phyloP scores from a whole-genome alignment of 1,140 invertebrate species.

The Eriosoma lanigerum region DNA sequence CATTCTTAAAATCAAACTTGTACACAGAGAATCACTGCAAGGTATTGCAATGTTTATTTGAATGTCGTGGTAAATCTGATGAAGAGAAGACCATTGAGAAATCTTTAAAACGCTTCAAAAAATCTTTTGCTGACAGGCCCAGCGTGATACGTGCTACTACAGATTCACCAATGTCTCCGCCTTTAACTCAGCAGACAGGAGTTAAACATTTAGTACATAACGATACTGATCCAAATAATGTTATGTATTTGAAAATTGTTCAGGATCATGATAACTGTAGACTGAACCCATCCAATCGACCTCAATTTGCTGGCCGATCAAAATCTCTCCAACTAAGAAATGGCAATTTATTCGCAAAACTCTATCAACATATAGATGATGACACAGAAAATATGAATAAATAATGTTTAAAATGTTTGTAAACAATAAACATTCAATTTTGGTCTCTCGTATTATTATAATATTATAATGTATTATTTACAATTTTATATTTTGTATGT shows the following conservation, averaged over 20 bases:
- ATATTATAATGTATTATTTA: too few species aligned
- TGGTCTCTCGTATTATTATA: not conserved
- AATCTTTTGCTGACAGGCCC: conserved; percentile 63
- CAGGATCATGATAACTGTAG: conserved; percentile 25
- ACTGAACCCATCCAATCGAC: not conserved
- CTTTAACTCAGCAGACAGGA: conserved; percentile 55
- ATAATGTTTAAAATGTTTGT: not conserved
- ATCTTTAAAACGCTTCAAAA: conserved; percentile 66
- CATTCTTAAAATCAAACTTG: conserved; percentile 76
- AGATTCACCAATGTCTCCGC: conserved; percentile 78
- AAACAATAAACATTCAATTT: not conserved
- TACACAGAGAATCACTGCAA: conserved; percentile 70
- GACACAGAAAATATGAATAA: not conserved
- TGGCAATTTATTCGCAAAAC: conserved; percentile 49
- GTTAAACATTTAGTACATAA: conserved; percentile 10
- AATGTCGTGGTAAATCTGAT: conserved; percentile 68
- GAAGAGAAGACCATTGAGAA: conserved; percentile 59
- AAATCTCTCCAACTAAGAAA: conserved; percentile 41
- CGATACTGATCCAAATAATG: conserved; percentile 10
- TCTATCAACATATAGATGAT: conserved; percentile 39
- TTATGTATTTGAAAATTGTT: conserved; percentile 39
- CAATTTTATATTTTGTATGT: not conserved
- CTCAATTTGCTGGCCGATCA: conserved; percentile 34
- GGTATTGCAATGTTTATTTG: conserved; percentile 80
- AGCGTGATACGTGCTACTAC: conserved; percentile 76